Percentiles rank a stretch among this genome's conserved stretches.
These are phyloP conservation scores for Melanerpes aurifrons DNA, from an alignment of 2,113 vertebrate genomes.

Conservation along the genomic window DNA sequence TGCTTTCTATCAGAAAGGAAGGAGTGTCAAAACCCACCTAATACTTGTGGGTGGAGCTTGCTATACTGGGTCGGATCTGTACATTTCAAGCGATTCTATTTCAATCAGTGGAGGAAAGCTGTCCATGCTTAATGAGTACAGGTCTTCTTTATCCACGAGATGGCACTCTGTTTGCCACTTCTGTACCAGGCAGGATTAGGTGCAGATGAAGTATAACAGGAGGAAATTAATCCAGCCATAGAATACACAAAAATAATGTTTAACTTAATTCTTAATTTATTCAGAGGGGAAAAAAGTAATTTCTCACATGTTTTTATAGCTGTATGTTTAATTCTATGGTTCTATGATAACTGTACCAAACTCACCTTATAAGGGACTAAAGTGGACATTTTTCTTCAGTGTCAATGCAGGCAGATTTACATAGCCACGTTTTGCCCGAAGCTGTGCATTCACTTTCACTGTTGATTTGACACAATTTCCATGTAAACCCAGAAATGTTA, in stretches of 20 bases:
- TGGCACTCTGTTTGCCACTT: slow-evolving; percentile 70
- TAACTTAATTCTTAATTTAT: neutral
- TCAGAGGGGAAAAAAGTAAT: neutral
- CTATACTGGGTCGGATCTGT: neutral
- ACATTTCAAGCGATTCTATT: neutral
- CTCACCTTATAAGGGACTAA: neutral
- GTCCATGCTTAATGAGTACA: neutral
- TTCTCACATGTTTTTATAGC: neutral
- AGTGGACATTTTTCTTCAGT: neutral
- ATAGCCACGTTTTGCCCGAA: neutral
- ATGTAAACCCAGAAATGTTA: neutral
- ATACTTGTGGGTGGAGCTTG: neutral
- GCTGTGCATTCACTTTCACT: neutral
- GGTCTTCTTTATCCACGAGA: slow-evolving; percentile 71
- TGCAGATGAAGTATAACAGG: neutral
- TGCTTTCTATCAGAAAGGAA: neutral
- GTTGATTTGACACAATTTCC: neutral
- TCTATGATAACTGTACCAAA: neutral
- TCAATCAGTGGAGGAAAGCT: neutral
- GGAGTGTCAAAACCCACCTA: neutral
- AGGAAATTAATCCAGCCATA: neutral
- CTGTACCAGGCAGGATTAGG: neutral
- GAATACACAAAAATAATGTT: neutral
- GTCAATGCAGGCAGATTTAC: neutral
- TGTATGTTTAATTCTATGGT: neutral